phyloP scores from a whole-genome alignment of 2,113 vertebrate species.

The Rallus limicola region DNA sequence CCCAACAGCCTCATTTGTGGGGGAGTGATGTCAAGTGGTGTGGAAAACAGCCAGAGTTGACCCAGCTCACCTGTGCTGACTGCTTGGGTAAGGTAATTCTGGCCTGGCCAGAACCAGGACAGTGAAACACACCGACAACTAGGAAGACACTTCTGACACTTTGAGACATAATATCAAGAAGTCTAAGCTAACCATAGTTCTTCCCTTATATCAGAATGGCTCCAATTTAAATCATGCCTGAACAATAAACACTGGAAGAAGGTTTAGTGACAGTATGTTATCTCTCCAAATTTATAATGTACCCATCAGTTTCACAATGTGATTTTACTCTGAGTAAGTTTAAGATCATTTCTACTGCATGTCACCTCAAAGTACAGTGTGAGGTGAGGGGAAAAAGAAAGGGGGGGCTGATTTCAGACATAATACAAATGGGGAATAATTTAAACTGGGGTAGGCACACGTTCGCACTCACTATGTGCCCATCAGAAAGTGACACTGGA shows the following conservation, averaged over 20 bases:
- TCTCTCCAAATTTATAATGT: not conserved
- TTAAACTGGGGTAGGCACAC: not conserved
- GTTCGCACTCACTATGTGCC: not conserved
- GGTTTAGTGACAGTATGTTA: not conserved
- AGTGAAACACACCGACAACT: not conserved
- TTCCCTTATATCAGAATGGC: not conserved
- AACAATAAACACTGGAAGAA: not conserved
- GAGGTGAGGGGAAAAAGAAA: fast-evolving
- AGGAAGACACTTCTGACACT: not conserved
- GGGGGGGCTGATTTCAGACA: not conserved
- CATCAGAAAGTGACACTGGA: not conserved
- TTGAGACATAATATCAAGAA: not conserved
- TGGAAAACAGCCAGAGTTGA: too few species aligned
- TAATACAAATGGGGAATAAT: not conserved
- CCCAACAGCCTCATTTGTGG: too few species aligned
- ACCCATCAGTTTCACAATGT: not conserved
- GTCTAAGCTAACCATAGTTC: not conserved
- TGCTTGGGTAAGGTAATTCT: too few species aligned
- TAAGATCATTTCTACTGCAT: not conserved
- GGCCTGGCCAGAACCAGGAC: not conserved
- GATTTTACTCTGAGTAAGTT: not conserved
- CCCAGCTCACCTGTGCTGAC: too few species aligned
- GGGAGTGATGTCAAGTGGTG: too few species aligned
- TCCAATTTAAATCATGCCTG: not conserved
- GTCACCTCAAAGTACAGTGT: not conserved